phyloP scores from a whole-genome alignment of 1,140 invertebrate species.

The Nasonia longicornis region DNA sequence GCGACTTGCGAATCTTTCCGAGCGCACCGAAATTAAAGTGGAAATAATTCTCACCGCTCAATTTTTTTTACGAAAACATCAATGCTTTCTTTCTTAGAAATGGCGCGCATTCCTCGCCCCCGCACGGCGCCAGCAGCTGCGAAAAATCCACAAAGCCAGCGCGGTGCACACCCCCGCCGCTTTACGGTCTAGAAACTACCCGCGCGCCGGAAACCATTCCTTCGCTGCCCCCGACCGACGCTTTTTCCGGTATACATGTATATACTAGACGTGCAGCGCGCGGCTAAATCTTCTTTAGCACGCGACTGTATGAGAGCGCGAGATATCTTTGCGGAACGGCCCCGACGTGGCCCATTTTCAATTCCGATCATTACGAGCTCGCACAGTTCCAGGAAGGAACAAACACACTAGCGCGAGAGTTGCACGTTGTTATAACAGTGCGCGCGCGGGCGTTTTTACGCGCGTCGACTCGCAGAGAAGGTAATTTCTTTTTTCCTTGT shows the following conservation, averaged over 20 bases:
- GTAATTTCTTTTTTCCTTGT: not conserved
- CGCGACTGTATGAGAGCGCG: not conserved
- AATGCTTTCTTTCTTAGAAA: too few species aligned
- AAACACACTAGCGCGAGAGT: not conserved
- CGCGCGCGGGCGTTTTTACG: not conserved
- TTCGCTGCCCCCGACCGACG: not conserved
- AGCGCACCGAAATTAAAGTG: not conserved
- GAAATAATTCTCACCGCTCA: too few species aligned
- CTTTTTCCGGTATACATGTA: not conserved
- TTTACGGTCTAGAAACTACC: constrained; percentile 3
- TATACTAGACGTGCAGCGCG: not conserved
- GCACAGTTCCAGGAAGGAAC: constrained; percentile 11
- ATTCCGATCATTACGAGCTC: constrained; percentile 1
- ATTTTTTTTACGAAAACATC: too few species aligned
- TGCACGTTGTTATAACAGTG: not conserved
- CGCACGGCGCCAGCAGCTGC: not conserved
- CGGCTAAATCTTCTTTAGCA: not conserved
- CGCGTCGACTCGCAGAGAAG: not conserved
- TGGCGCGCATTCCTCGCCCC: too few species aligned
- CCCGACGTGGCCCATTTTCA: constrained; percentile 20
- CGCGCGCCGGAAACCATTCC: constrained; percentile 26
- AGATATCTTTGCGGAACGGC: not conserved
- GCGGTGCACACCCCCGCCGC: not conserved
- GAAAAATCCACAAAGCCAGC: constrained; percentile 10
- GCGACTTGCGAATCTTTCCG: not conserved